phyloP scores from a whole-genome alignment of 2,797 vertebrate species.

The Thaleichthys pacificus region DNA sequence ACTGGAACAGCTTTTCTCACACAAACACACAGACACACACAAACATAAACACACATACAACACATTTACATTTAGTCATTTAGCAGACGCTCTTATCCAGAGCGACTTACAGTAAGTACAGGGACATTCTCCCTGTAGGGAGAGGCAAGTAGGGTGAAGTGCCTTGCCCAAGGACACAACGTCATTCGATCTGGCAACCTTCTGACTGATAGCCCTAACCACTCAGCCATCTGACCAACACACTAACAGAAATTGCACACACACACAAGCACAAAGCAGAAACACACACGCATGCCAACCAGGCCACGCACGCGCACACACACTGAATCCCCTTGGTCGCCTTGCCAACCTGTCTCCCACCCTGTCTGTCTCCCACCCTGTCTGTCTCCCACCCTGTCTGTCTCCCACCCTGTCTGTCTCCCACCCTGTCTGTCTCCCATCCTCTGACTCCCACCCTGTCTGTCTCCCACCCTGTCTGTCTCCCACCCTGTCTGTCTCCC shows the following conservation, averaged over 20 bases:
- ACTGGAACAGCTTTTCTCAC: slow-evolving; percentile 28
- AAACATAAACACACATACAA: slow-evolving; percentile 17
- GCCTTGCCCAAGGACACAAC: no score
- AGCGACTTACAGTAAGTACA: no score
- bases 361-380: no score
- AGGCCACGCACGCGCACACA: background rate
- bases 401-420: background rate
- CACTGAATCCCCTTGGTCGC: background rate
- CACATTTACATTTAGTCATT: no score
- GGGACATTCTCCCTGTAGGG: no score
- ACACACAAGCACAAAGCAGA: background rate
- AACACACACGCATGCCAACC: background rate
- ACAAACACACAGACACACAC: background rate
- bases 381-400: no score
- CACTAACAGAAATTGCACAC: slow-evolving; percentile 1
- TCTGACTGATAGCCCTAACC: no score
- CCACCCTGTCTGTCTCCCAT: no score
- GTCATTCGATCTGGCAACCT: no score
- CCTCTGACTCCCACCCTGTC: background rate
- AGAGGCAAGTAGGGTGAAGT: no score
- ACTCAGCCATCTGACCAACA: no score
- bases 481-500: background rate
- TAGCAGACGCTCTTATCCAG: no score
- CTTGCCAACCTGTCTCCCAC: background rate
- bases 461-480: background rate